A percentile compares a stretch with the other conserved stretches of the same genome.
phyloP scores from a whole-genome alignment of 1,140 invertebrate species.

The Euura lappo region DNA sequence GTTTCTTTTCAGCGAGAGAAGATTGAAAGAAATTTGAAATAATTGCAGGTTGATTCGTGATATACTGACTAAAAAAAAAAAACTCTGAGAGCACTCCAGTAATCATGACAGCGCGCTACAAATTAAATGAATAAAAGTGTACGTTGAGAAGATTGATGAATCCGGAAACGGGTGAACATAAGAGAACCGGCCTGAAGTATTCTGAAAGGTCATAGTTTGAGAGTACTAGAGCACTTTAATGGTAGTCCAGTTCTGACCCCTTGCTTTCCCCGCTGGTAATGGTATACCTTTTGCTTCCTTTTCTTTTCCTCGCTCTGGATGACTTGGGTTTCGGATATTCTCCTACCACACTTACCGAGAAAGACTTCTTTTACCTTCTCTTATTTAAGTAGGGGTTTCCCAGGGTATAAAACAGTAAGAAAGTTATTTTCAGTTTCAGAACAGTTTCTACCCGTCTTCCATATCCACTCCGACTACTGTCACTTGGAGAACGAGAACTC shows the following conservation, averaged over 20 bases:
- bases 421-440: constrained; percentile 31
- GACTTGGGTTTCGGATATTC: constrained; percentile 46
- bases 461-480: too few relatives aligned
- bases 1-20: neutral
- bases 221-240: neutral
- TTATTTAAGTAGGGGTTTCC: constrained; percentile 43
- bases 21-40: neutral
- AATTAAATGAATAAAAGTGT: too few relatives aligned
- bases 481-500: too few relatives aligned
- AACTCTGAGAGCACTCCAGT: too few relatives aligned
- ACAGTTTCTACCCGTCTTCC: constrained; percentile 36
- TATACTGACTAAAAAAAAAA: neutral
- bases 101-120: too few relatives aligned
- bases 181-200: neutral
- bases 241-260: constrained; percentile 6
- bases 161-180: neutral
- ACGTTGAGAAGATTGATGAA: too few relatives aligned
- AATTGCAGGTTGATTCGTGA: neutral
- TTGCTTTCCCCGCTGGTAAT: neutral
- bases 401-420: constrained; percentile 52
- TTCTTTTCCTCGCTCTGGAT: constrained; percentile 49
- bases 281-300: neutral
- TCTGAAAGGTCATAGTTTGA: neutral
- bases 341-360: constrained; percentile 39
- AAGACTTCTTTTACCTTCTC: constrained; percentile 51